Conservation (phyloP, 2,113 vertebrate genomes). For the Xyrauchen texanus region DNA sequence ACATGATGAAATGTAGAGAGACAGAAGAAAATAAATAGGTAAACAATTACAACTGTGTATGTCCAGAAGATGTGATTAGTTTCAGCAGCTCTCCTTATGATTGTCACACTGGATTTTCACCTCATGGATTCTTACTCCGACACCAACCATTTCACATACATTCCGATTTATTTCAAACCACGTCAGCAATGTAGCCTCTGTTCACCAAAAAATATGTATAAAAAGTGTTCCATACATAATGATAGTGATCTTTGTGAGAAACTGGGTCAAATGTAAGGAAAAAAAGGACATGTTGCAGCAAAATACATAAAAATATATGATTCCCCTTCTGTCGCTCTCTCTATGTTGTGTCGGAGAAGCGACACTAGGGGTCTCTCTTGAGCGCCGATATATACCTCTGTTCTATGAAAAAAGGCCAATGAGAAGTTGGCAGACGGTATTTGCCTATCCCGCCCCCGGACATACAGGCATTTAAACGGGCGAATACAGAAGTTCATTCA, state of each 20-base stretch:
- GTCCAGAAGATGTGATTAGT: not conserved
- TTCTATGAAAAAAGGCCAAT: too few species aligned
- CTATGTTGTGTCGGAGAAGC: too few species aligned
- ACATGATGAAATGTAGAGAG: not conserved
- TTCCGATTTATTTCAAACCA: not conserved
- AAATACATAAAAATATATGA: too few species aligned
- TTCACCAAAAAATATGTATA: not conserved
- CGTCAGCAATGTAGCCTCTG: not conserved
- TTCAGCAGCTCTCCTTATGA: slow-evolving; percentile 19
- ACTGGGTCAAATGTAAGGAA: not conserved
- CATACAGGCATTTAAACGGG: too few species aligned
- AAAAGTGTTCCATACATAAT: not conserved
- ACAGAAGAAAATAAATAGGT: not conserved
- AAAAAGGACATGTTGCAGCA: too few species aligned
- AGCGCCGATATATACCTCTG: too few species aligned
- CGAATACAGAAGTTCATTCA: too few species aligned
- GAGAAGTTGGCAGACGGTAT: too few species aligned
- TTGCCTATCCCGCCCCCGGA: too few species aligned
- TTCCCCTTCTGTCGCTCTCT: too few species aligned
- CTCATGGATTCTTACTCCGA: not conserved
- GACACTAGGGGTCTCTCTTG: too few species aligned
- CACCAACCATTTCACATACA: not conserved
- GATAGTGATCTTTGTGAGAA: not conserved
- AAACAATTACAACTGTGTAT: not conserved
- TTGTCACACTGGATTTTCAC: slow-evolving; percentile 11